phyloP scores from a whole-genome alignment of 2,113 vertebrate species.

The Mionectes macconnelli region DNA sequence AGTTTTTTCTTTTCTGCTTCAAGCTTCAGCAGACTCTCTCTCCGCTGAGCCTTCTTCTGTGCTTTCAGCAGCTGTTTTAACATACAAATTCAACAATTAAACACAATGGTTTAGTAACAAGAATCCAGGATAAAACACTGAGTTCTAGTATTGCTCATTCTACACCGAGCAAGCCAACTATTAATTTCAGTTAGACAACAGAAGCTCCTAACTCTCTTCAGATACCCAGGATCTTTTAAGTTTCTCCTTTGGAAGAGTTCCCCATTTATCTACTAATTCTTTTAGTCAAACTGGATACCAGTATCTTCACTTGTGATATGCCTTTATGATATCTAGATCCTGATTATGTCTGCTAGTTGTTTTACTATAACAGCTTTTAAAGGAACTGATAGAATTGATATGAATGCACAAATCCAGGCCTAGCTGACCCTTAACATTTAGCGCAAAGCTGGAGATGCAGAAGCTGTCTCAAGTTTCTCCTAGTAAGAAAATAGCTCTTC shows the following conservation, averaged over 20 bases:
- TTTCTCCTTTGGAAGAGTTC: background rate
- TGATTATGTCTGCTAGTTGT: background rate
- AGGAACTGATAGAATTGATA: background rate
- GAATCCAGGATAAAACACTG: background rate
- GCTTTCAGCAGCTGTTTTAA: constrained; percentile 85
- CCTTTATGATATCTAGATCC: background rate
- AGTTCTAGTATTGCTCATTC: background rate
- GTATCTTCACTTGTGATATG: background rate
- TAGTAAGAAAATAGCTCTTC: background rate
- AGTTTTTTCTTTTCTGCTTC: constrained; percentile 86
- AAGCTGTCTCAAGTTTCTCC: background rate
- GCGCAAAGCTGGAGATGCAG: background rate
- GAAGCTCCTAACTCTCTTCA: background rate
- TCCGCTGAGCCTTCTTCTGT: constrained; percentile 84
- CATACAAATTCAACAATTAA: background rate
- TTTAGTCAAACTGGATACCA: background rate
- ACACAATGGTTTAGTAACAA: background rate
- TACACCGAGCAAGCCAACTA: background rate
- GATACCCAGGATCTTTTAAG: background rate
- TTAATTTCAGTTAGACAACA: background rate
- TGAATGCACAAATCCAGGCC: background rate
- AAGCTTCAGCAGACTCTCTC: constrained; percentile 78
- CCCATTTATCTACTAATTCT: background rate
- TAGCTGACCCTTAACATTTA: background rate
- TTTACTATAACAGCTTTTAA: background rate